Conservation (phyloP, 2,888 invertebrate genomes). For the Panzeria rudis region DNA sequence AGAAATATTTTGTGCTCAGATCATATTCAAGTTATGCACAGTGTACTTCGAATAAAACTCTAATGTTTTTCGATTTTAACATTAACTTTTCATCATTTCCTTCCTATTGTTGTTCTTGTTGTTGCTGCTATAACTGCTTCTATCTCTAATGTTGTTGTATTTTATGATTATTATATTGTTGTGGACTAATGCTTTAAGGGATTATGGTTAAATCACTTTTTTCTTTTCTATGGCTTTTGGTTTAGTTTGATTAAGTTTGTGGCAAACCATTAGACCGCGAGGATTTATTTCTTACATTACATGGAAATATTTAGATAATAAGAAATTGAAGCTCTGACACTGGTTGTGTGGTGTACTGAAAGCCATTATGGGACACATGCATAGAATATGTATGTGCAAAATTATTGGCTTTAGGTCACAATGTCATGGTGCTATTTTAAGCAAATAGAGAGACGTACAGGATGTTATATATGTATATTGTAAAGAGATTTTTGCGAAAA, state of each 20-base stretch:
- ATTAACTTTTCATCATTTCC: conserved; percentile 6
- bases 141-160: conserved; percentile 20
- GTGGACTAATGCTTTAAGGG: conserved; percentile 36
- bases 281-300: conserved; percentile 20
- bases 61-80: conserved; percentile 22
- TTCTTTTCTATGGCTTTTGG: conserved; percentile 19
- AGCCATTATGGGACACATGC: conserved; percentile 4
- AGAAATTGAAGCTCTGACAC: not conserved
- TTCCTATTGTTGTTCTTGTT: not conserved
- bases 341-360: not conserved
- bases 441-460: not conserved
- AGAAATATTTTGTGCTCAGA: too few species aligned
- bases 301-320: conserved; percentile 37
- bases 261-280: conserved; percentile 51
- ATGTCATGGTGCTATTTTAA: not conserved
- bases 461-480: not conserved
- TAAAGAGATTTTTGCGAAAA: not conserved
- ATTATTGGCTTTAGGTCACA: conserved; percentile 3
- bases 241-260: conserved; percentile 23
- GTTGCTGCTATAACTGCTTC: not conserved
- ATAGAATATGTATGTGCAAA: not conserved
- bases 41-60: not conserved
- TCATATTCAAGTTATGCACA: not conserved
- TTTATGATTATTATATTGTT: conserved; percentile 22
- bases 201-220: conserved; percentile 43